Evolutionary conservation across 2,797 vertebrate species (phyloP).

Genomic region (Argya squamiceps): DNA sequence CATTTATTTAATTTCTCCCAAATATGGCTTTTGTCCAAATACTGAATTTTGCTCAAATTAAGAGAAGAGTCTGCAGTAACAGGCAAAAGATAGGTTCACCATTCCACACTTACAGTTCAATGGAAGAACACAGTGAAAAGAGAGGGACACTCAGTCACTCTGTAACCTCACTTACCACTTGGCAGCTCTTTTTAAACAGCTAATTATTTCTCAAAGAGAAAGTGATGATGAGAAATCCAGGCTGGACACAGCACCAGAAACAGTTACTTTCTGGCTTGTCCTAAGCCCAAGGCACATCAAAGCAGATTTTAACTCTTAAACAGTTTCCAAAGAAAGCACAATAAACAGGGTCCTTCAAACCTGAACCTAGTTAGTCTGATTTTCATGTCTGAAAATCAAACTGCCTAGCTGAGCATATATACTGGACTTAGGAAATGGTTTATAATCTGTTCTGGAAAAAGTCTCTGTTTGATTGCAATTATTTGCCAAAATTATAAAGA

Average conservation of each 20-base stretch:
- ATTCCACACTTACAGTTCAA: background rate
- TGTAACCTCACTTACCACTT: background rate
- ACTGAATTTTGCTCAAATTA: background rate
- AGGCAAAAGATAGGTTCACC: background rate
- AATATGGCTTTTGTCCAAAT: rapidly evolving
- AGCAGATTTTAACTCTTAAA: background rate
- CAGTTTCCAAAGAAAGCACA: background rate
- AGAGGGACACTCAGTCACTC: background rate
- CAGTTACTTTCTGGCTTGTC: background rate
- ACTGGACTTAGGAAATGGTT: background rate
- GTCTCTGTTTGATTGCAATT: background rate
- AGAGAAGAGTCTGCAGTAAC: background rate
- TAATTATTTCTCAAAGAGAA: background rate
- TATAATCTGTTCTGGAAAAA: background rate
- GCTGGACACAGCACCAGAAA: background rate
- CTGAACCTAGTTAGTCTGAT: background rate
- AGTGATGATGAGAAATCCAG: background rate
- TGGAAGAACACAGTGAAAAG: background rate
- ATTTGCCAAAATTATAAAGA: background rate
- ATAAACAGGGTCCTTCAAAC: background rate
- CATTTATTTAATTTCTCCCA: background rate
- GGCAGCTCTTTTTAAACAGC: background rate
- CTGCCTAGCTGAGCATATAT: background rate
- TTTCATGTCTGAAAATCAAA: background rate
- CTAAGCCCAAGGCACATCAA: background rate